Conservation (phyloP, 1,140 invertebrate genomes). For the Aphaenogaster rudis region DNA sequence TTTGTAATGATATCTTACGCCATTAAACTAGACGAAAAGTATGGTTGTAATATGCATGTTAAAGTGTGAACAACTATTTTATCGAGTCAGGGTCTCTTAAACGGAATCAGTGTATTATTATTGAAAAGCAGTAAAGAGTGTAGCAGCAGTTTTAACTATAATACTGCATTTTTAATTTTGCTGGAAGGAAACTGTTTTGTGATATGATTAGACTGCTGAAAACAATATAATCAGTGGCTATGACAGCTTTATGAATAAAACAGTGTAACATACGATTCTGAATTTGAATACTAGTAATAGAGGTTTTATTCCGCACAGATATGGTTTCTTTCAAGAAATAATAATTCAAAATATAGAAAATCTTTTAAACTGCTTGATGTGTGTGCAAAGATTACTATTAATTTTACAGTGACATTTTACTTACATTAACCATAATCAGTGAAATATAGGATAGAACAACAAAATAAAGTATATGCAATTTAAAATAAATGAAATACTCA, state of each 20-base stretch:
- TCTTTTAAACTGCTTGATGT: not conserved
- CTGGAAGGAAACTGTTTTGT: not conserved
- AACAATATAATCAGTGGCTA: not conserved
- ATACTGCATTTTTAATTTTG: not conserved
- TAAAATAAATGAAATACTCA: slow-evolving; percentile 5
- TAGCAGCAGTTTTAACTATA: not conserved
- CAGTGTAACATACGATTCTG: not conserved
- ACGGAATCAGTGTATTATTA: not conserved
- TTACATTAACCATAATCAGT: not conserved
- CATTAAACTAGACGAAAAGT: not conserved
- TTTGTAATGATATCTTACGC: slow-evolving; percentile 15
- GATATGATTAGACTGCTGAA: not conserved
- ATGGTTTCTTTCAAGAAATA: not conserved
- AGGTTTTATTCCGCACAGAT: not conserved
- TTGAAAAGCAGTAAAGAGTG: not conserved
- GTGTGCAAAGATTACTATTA: not conserved
- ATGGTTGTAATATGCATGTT: slow-evolving; percentile 1
- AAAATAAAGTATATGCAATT: not conserved
- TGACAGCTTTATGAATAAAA: not conserved
- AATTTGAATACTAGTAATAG: not conserved
- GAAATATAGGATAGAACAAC: not conserved
- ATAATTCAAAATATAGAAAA: not conserved
- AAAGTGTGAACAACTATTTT: not conserved
- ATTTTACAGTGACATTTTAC: not conserved
- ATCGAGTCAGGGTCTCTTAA: not conserved